phyloP scores from a whole-genome alignment of 2,113 vertebrate genomes.

The Phyllopteryx taeniolatus region DNA sequence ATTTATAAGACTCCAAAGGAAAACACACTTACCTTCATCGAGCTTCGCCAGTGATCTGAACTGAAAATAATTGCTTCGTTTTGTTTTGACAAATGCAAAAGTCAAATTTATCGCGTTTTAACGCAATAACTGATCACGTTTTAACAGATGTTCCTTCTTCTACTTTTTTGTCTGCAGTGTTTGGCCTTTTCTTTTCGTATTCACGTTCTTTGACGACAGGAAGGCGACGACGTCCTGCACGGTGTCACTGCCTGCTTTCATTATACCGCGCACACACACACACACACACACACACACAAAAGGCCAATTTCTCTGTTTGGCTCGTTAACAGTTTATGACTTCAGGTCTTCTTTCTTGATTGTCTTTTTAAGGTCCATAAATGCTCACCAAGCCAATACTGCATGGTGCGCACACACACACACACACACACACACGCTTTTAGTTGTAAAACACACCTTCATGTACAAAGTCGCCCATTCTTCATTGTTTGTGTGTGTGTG shows the following conservation, averaged over 20 bases:
- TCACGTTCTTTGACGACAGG: conserved; percentile 31
- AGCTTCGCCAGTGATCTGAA: too few relatives aligned
- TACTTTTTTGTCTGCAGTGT: neutral
- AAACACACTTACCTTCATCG: too few relatives aligned
- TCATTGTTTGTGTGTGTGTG: conserved; percentile 1
- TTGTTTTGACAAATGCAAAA: too few relatives aligned
- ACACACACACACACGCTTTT: conserved; percentile 2
- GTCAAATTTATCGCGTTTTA: too few relatives aligned
- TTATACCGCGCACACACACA: conserved; percentile 34
- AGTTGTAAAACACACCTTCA: conserved; percentile 24
- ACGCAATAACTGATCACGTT: too few relatives aligned
- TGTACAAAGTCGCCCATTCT: conserved; percentile 35
- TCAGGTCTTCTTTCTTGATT: conserved; percentile 57
- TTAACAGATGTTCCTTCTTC: too few relatives aligned
- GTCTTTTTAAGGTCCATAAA: conserved; percentile 61
- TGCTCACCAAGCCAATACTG: conserved; percentile 33
- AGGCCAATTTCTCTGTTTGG: conserved; percentile 44
- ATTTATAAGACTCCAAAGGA: too few relatives aligned
- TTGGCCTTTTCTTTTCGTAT: neutral
- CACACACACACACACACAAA: conserved; percentile 30
- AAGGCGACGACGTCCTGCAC: conserved; percentile 34
- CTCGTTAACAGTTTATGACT: conserved; percentile 58
- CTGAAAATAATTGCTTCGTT: too few relatives aligned
- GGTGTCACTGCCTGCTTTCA: conserved; percentile 40
- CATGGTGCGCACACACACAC: conserved; percentile 20